Evolutionary conservation across 2,113 vertebrate species (phyloP).

Genomic region (Fukomys damarensis): DNA sequence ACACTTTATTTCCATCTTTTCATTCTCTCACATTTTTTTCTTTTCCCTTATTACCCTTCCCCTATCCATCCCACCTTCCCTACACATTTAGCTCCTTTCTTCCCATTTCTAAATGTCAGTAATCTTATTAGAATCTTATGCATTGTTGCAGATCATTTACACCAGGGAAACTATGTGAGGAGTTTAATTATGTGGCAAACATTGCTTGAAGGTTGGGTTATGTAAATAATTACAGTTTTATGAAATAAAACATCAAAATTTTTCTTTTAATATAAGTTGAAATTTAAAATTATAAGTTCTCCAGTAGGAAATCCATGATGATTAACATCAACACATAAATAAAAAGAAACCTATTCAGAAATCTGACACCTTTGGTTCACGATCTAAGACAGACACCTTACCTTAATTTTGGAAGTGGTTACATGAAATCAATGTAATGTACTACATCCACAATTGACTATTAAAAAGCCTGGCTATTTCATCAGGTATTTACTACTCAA

Average conservation of each 20-base stretch:
- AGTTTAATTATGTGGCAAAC: not conserved
- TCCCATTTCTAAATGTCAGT: too few species aligned
- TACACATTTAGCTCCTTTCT: too few species aligned
- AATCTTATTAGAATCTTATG: too few species aligned
- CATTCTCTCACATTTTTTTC: too few species aligned
- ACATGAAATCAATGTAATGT: not conserved
- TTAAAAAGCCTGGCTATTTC: slow-evolving; percentile 20
- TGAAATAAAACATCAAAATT: not conserved
- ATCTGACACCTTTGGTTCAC: not conserved
- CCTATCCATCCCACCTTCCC: too few species aligned
- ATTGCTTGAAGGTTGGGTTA: not conserved
- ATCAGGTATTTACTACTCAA: not conserved
- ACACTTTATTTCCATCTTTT: too few species aligned
- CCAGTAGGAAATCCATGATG: not conserved
- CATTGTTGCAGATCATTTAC: too few species aligned
- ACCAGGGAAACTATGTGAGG: not conserved
- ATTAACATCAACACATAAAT: not conserved
- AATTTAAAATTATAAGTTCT: not conserved
- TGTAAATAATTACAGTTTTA: not conserved
- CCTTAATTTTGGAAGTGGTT: not conserved
- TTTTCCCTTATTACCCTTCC: too few species aligned
- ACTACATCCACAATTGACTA: not conserved
- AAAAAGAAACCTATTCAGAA: not conserved
- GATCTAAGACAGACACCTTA: not conserved
- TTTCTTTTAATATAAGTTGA: not conserved